Conservation (phyloP, 2,113 vertebrate species). For the Mastomys coucha region DNA sequence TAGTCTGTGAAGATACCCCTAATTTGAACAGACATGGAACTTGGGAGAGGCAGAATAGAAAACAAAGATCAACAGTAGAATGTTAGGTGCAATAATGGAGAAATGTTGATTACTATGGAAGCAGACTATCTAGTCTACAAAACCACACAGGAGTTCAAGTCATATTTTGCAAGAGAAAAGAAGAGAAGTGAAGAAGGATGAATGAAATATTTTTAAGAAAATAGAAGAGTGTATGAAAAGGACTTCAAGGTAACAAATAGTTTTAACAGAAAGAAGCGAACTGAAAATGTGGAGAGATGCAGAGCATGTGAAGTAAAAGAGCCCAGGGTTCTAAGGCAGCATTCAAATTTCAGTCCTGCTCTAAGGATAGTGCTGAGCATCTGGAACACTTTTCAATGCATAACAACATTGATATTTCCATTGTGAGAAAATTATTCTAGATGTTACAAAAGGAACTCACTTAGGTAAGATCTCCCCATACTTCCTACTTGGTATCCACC, state of each 20-base stretch:
- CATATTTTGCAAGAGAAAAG: not conserved
- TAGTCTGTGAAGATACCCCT: not conserved
- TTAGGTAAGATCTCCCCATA: not conserved
- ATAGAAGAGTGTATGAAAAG: not conserved
- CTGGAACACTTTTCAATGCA: not conserved
- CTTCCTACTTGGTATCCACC: not conserved
- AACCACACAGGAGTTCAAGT: not conserved
- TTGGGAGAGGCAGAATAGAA: not conserved
- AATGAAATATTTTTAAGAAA: slow-evolving; percentile 1
- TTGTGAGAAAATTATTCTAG: not conserved
- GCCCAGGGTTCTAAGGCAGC: not conserved
- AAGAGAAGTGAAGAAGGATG: not conserved
- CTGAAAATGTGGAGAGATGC: not conserved
- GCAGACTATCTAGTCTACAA: not conserved
- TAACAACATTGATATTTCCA: not conserved
- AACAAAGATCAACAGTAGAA: not conserved
- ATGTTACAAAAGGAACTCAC: not conserved
- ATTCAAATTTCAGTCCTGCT: not conserved
- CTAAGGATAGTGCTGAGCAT: not conserved
- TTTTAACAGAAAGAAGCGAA: not conserved
- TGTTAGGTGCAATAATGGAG: not conserved
- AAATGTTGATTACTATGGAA: not conserved
- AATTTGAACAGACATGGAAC: not conserved
- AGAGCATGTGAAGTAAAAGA: not conserved
- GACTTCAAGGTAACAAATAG: not conserved